Evolutionary conservation across 2,888 invertebrate genomes (phyloP), one percentile per base, ranked within the genome.

Genomic region (Endotricha flammealis): DNA sequence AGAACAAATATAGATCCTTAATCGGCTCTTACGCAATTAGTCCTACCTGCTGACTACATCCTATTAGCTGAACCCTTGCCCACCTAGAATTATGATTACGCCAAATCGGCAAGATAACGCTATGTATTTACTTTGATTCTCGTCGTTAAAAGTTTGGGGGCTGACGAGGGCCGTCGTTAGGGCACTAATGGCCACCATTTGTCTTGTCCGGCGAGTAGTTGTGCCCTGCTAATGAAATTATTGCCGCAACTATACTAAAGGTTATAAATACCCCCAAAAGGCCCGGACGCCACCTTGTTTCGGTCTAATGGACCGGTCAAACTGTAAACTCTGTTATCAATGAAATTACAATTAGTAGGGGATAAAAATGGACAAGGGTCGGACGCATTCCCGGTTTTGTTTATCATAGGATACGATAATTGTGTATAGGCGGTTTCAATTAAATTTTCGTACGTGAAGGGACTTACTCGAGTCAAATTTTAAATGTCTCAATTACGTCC

Each of bases 151-250:
- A 86, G 85, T 85, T 80, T 76, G 65, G 75, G 67, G 77, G 71
- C 79, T 77, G 78, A 76, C 79, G 83, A 76, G 77, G 77, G 73
- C 75, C 78, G 75, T 83, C 85, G 83, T 85, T 83, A 85, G 82
- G 79, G 64, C 65, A 64, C 85, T 87, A 87, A 87, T 87, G 87
- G 87, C 81, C 51, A 73, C 82, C 87, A 87, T 87, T 87, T 87
- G 87, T 87, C 87, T 86, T 85, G 85, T 86, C 86, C 85, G 81
- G 82, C 80, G 77, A 74, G 69, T 83, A 83, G 82, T 82, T 80
- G 80, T 74, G 79, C 80, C 79, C 71, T 74, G 69, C 85, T 87
- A 87, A 87, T 87, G 87, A 87, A 87, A 87, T 87, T 87, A 87
- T 87, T 83, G 87, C 87, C 85, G 75, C 82, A 85, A 85, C 85